phyloP scores from a whole-genome alignment of 2,888 invertebrate species.

The Leptinotarsa tumamoca region DNA sequence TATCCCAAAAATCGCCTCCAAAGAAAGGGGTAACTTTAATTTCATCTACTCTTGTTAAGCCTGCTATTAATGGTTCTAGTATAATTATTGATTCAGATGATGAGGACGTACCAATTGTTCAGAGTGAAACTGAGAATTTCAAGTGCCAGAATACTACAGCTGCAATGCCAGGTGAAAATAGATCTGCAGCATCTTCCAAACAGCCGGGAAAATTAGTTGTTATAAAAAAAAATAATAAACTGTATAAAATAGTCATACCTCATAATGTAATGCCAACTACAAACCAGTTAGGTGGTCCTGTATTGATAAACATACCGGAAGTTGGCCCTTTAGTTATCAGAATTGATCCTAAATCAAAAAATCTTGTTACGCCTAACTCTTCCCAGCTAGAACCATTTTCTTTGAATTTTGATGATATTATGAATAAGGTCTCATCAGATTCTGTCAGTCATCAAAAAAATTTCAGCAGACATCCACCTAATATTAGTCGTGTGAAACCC shows the following conservation, averaged over 20 bases:
- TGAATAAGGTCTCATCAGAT: neutral
- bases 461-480: neutral
- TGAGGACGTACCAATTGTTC: slow-evolving; percentile 14
- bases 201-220: slow-evolving; percentile 37
- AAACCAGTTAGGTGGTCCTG: slow-evolving; percentile 38
- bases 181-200: slow-evolving; percentile 8
- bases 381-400: slow-evolving; percentile 29
- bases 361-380: neutral
- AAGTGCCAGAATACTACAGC: neutral
- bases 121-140: slow-evolving; percentile 18
- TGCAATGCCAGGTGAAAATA: neutral
- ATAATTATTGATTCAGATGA: slow-evolving; percentile 22
- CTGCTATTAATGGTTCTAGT: slow-evolving; percentile 1
- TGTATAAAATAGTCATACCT: slow-evolving; percentile 45
- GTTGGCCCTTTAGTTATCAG: slow-evolving; percentile 46
- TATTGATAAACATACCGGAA: slow-evolving; percentile 47
- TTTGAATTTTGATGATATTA: slow-evolving; percentile 31
- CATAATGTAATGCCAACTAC: slow-evolving; percentile 45
- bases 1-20: slow-evolving; percentile 16
- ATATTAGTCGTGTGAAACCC: neutral
- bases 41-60: slow-evolving; percentile 21
- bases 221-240: slow-evolving; percentile 40
- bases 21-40: neutral
- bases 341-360: slow-evolving; percentile 38
- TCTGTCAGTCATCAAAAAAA: neutral